Base-by-base conservation (phyloP, 2,888 invertebrate genomes). In the Melanostoma mellinum region DNA sequence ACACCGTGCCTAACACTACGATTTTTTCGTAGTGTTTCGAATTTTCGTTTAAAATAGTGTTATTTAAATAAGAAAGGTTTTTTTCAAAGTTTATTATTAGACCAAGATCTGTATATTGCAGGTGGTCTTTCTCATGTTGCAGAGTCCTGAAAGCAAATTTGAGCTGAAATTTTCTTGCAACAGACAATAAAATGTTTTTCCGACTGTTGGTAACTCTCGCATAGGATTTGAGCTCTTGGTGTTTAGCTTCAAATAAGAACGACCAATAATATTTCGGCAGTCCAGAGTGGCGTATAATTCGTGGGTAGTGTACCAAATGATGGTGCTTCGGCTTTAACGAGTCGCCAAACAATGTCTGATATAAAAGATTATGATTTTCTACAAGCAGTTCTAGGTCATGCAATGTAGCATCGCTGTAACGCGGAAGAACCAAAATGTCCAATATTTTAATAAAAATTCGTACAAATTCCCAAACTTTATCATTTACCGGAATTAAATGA, bases 401-500 rank as follows among this genome's bases (percentile, higher is more conserved):
- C 10, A 65, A 65, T 32, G 50, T 65, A 20, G 50, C 36, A 10
- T 60, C 55, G 42, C n/a, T 56, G 42, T 40, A 73, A 44, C 33
- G 36, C n/a, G 77, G 50, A 36, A 77, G 65, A 35, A 78, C 40
- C 42, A 78, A 36, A 53, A 35, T 20, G 36, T 75, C 74, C 46
- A 75, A 6, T 30, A 75, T 50, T 69, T 69, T 60, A 9, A 69
- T 69, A 50, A 48, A 77, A 61, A 50, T 35, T 48, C 46, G 53
- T 4, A 77, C 38, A 5, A 77, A 63, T 36, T 48, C 58, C 68
- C 85, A 81, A 42, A 71, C 52, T 50, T 52, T 40, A 35, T 81
- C 72, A 53, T 73, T 82, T 53, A 38, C 35, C n/a, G 79, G 65
- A 50, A 85, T 50, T 58, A 81, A 68, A 50, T 81, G 68, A 30